Base-by-base conservation (phyloP, 2,797 vertebrate species). In the Channa striata region DNA sequence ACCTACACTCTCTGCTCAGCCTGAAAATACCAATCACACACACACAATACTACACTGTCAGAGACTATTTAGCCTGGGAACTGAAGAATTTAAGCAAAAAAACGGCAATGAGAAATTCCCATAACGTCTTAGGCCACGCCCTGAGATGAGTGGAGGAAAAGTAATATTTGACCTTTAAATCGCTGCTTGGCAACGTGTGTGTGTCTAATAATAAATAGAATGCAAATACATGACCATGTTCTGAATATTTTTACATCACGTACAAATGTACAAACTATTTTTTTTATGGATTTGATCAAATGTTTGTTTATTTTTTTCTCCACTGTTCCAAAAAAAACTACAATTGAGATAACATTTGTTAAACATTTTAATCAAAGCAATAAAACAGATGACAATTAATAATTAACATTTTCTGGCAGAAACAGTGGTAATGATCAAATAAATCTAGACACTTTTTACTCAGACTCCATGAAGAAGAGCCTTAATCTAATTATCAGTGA, bases 1-100 rank as follows among this genome's bases (percentile, higher is more conserved):
- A 87, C 89, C 91, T 91, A 92, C 90, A 89, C 90, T 87, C 85
- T 43, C 54, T 33, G 59, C 77, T 52, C 67, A 69, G 83, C 82
- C 53, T 74, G 83, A 83, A 83, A 87, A 80, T 77, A 86, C 57
- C 72, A 74, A 73, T 74, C 52, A 0, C 50, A 19, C 20, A 74
- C 52, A 77, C 78, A 89, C 80, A 91, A 77, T 80, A 74, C 72
- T 73, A 65, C 78, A 83, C 87, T 82, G 87, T 85, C 84, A 74
- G 72, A 81, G 74, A 72, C 59, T 53, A 81, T 81, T 77, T 54
- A 50, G 54, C 77, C 43, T 76, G 72, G 72, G 64, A 87, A 69
- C 34, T 43, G 53, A 67, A 74, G 84, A 60, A 77, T 80, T 80
- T 83, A 69, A 54, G 72, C 59, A 43, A 70, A 63, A 61, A 68